Percentiles rank a stretch among this genome's conserved stretches.
Conservation (phyloP, 64 coral and sea anemone genomes). For the Stichodactyla helianthus region DNA sequence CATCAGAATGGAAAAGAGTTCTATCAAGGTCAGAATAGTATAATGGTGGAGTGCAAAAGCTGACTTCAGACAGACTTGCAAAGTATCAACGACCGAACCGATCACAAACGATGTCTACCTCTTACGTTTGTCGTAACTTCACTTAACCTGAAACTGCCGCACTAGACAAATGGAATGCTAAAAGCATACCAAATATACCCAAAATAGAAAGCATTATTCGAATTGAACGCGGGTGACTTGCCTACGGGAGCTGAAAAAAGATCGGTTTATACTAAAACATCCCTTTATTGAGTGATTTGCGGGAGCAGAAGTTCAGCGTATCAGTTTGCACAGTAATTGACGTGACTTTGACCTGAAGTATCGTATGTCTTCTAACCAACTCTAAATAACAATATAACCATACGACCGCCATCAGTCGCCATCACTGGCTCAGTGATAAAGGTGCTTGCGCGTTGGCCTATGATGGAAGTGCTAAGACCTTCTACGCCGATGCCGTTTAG, state of each 20-base stretch:
- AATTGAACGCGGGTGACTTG: background rate
- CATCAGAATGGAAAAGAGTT: background rate
- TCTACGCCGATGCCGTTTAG: background rate
- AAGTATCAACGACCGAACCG: no score
- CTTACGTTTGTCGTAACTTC: background rate
- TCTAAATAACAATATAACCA: background rate
- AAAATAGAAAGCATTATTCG: background rate
- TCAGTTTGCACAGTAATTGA: background rate
- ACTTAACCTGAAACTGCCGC: background rate
- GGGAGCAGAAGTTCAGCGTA: background rate
- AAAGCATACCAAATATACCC: background rate
- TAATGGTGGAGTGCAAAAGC: background rate
- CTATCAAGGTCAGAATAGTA: background rate
- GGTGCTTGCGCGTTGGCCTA: background rate
- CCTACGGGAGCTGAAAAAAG: background rate
- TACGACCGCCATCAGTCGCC: background rate
- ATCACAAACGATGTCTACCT: no score
- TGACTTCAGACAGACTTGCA: background rate
- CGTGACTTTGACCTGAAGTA: background rate
- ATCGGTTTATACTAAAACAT: background rate
- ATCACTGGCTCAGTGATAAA: background rate
- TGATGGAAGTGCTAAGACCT: slow-evolving; percentile 7
- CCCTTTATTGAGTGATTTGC: background rate
- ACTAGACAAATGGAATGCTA: background rate
- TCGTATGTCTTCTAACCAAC: background rate